A percentile compares a stretch with the other conserved stretches of the same genome.
Evolutionary conservation across 2,797 vertebrate species (phyloP).

Genomic region (Tiaroga cobitis): DNA sequence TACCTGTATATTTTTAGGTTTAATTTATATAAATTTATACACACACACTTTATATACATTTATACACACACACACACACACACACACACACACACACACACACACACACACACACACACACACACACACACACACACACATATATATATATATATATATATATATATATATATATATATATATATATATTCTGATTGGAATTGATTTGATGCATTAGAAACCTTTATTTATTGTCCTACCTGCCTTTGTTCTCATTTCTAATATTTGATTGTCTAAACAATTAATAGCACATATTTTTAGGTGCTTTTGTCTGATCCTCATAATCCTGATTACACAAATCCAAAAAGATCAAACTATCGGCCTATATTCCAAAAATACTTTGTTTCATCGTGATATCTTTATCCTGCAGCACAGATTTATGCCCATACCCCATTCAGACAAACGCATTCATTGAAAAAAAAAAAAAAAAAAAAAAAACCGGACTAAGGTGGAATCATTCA

Average conservation of each 20-base stretch:
- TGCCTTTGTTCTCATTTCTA: slow-evolving; percentile 6
- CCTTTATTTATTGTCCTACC: background rate
- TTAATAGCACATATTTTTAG: slow-evolving; percentile 43
- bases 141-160: no score
- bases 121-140: no score
- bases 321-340: slow-evolving; percentile 49
- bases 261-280: slow-evolving; percentile 35
- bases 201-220: background rate
- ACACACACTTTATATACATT: no score
- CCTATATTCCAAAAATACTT: slow-evolving; percentile 46
- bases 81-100: no score
- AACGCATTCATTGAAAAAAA: slow-evolving; percentile 12
- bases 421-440: slow-evolving; percentile 23
- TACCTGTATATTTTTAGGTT: background rate
- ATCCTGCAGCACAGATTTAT: slow-evolving; percentile 19
- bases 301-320: slow-evolving; percentile 43
- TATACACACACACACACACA: no score
- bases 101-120: no score
- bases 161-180: no score
- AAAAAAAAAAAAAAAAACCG: background rate
- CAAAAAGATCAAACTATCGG: slow-evolving; percentile 42
- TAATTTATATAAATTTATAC: no score
- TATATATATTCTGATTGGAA: background rate
- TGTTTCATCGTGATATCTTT: slow-evolving; percentile 28
- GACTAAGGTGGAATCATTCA: background rate